Percentiles rank a stretch among this genome's conserved stretches.
Evolutionary conservation across 2,888 invertebrate species (phyloP).

Genomic region (Tachina grossa): DNA sequence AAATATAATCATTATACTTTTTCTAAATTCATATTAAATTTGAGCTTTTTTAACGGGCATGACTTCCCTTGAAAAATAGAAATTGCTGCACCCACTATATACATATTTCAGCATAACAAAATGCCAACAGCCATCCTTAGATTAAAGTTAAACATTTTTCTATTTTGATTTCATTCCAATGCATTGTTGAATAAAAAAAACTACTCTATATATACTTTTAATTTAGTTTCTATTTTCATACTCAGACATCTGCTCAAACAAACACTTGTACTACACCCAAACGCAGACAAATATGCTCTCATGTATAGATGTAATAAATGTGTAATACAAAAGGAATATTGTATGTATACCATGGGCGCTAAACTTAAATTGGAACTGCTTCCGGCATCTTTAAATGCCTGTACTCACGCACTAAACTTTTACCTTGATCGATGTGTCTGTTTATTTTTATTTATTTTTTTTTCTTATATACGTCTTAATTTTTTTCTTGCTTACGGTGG

Average conservation of each 20-base stretch:
- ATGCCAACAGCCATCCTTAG: constrained; percentile 51
- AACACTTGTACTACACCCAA: neutral
- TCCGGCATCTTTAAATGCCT: constrained; percentile 82
- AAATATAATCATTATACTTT: too few relatives aligned
- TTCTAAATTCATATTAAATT: neutral
- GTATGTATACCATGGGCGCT: constrained; percentile 72
- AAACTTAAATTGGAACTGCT: constrained; percentile 82
- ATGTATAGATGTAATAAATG: constrained; percentile 32
- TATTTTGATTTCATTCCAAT: constrained; percentile 23
- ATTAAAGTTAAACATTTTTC: constrained; percentile 50
- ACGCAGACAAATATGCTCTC: neutral
- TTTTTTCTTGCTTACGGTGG: constrained; percentile 7
- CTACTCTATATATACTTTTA: constrained; percentile 17
- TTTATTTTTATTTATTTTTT: neutral
- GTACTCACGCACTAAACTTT: constrained; percentile 81
- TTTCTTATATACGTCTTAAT: neutral
- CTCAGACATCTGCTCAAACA: constrained; percentile 23
- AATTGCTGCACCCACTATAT: constrained; percentile 52
- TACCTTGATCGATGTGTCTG: constrained; percentile 74
- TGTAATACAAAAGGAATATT: neutral
- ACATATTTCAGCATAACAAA: constrained; percentile 38
- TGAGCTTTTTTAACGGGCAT: neutral
- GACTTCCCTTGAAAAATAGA: constrained; percentile 24
- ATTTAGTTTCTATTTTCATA: constrained; percentile 10
- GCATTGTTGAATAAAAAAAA: constrained; percentile 32